Evolutionary conservation across 1,140 invertebrate species (phyloP).

Genomic region (Ceratina japonica): DNA sequence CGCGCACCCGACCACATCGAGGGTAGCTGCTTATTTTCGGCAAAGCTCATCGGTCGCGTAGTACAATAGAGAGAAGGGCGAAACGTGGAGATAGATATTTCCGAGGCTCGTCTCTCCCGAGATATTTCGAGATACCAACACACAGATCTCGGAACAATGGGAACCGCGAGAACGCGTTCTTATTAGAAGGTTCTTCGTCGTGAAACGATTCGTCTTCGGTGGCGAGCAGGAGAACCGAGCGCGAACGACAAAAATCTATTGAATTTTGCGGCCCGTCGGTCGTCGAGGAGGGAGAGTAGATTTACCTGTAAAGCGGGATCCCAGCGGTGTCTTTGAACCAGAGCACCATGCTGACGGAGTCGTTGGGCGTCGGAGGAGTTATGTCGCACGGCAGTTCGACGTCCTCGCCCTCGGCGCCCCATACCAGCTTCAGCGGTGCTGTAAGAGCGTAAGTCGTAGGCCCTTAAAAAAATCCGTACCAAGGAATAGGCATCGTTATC

Average conservation of each 20-base stretch:
- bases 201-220: slow-evolving; percentile 5
- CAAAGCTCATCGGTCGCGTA: neutral
- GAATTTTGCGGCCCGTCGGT: too few relatives aligned
- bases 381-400: slow-evolving; percentile 90
- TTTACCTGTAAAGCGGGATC: slow-evolving; percentile 90
- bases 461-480: slow-evolving; percentile 1
- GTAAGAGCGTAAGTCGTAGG: slow-evolving; percentile 55
- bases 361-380: slow-evolving; percentile 84
- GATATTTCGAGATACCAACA: slow-evolving; percentile 68
- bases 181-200: neutral
- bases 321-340: slow-evolving; percentile 91
- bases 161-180: slow-evolving; percentile 33
- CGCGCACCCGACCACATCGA: neutral
- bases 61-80: slow-evolving; percentile 10
- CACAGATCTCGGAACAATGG: slow-evolving; percentile 69
- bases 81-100: slow-evolving; percentile 64
- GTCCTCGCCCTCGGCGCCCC: slow-evolving; percentile 86
- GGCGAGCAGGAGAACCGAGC: neutral
- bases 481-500: neutral
- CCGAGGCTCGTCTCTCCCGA: slow-evolving; percentile 36
- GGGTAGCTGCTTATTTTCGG: neutral
- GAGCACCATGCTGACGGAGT: slow-evolving; percentile 88
- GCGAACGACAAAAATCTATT: too few relatives aligned
- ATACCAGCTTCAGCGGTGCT: slow-evolving; percentile 85
- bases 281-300: neutral